These are phyloP conservation scores for Naso thynnoides DNA, from an alignment of 2,797 vertebrate genomes.

Conservation along the genomic window DNA sequence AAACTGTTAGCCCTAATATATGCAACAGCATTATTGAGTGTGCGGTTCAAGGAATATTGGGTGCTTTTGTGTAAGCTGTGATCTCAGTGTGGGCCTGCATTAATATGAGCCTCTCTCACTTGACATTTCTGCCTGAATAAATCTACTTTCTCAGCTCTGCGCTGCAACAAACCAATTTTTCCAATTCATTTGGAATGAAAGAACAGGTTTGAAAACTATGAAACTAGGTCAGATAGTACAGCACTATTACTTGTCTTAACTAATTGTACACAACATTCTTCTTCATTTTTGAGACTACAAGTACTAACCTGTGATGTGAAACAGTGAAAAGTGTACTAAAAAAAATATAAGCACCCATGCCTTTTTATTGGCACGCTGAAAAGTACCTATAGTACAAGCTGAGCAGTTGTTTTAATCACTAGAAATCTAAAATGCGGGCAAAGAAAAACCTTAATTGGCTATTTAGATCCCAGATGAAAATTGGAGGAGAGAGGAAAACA, in stretches of 20 bases:
- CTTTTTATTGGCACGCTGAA: neutral
- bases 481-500: neutral
- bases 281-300: neutral
- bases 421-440: neutral
- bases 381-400: constrained; percentile 1
- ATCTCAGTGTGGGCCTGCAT: neutral
- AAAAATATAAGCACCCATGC: too few species aligned
- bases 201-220: constrained; percentile 16
- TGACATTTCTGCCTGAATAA: constrained; percentile 48
- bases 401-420: constrained; percentile 35
- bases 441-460: neutral
- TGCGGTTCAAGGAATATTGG: neutral
- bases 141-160: constrained; percentile 4
- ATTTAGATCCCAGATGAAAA: constrained; percentile 22
- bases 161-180: constrained; percentile 14
- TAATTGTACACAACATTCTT: neutral
- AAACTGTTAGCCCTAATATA: constrained; percentile 5
- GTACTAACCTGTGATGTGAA: constrained; percentile 8
- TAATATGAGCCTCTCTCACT: constrained; percentile 19
- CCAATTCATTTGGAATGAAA: constrained; percentile 6
- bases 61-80: neutral
- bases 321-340: neutral
- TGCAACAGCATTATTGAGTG: neutral
- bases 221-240: constrained; percentile 38
- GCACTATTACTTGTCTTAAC: constrained; percentile 2